These are phyloP conservation scores for Hyperoodon ampullatus DNA, from an alignment of 2,113 vertebrate species.

Conservation along the genomic window DNA sequence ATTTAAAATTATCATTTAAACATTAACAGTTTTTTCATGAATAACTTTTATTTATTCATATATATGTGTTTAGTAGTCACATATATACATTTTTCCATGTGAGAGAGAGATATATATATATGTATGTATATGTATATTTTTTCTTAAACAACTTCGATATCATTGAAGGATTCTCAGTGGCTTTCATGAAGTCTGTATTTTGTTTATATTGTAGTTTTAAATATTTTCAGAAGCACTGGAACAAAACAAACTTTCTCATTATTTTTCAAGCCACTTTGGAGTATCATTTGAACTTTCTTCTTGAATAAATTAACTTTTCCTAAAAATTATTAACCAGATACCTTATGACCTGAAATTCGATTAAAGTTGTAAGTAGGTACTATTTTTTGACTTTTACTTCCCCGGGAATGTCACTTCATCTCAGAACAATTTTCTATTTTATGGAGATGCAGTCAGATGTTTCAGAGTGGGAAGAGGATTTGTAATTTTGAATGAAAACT, in stretches of 20 bases:
- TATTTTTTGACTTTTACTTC: slow-evolving; percentile 50
- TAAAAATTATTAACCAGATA: slow-evolving; percentile 55
- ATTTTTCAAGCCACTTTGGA: slow-evolving; percentile 21
- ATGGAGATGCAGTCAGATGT: slow-evolving; percentile 70
- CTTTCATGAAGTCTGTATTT: neutral
- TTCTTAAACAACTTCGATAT: neutral
- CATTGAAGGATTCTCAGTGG: neutral
- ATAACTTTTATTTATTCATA: neutral
- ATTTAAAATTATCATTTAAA: neutral
- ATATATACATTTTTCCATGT: neutral
- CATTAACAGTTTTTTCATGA: neutral
- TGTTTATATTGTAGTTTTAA: neutral
- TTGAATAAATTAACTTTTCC: slow-evolving; percentile 54
- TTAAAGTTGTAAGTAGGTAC: slow-evolving; percentile 55
- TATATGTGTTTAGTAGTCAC: neutral
- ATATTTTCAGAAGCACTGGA: neutral
- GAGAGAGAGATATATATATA: neutral
- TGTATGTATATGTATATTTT: neutral
- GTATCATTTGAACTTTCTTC: slow-evolving; percentile 37
- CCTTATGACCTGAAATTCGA: slow-evolving; percentile 46
- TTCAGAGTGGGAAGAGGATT: slow-evolving; percentile 78
- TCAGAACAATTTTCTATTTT: slow-evolving; percentile 67
- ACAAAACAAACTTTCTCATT: neutral
- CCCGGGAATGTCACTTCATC: slow-evolving; percentile 64
- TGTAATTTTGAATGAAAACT: slow-evolving; percentile 85